These are phyloP conservation scores for Incurvaria masculella DNA, from an alignment of 2,888 invertebrate species.

Conservation along the genomic window DNA sequence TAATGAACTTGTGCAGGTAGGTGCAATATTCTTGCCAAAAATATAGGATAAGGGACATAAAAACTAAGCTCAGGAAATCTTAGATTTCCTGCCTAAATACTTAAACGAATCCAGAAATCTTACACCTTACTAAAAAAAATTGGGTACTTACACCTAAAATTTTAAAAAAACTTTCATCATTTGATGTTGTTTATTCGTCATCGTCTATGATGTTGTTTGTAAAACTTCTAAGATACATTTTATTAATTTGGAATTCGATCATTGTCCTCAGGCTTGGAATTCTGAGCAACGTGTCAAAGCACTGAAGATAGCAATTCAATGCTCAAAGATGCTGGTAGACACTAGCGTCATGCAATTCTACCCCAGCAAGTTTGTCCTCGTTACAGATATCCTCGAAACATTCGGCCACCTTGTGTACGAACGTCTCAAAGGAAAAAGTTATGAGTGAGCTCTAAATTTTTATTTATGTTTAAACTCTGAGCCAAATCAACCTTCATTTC, in stretches of 20 bases:
- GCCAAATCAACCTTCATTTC: constrained; percentile 14
- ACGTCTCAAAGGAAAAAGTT: constrained; percentile 70
- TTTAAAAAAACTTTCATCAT: not conserved
- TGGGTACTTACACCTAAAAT: not conserved
- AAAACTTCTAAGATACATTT: not conserved
- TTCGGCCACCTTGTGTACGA: constrained; percentile 90
- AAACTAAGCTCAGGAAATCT: too few species aligned
- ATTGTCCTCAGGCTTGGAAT: constrained; percentile 74
- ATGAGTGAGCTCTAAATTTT: constrained; percentile 42
- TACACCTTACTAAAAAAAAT: too few species aligned
- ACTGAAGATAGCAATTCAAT: constrained; percentile 95
- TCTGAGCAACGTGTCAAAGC: constrained; percentile 93
- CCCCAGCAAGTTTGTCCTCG: constrained; percentile 95
- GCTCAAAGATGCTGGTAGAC: constrained; percentile 90
- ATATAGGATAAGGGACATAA: too few species aligned
- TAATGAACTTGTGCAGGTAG: constrained; percentile 74
- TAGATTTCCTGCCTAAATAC: too few species aligned
- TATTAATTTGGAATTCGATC: not conserved
- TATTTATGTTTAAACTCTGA: constrained; percentile 15
- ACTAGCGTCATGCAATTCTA: constrained; percentile 91
- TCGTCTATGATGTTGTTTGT: not conserved
- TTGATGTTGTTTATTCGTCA: not conserved
- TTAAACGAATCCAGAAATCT: too few species aligned
- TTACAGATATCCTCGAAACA: constrained; percentile 93
- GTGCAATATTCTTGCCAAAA: too few species aligned